Conservation (phyloP, 2,888 invertebrate genomes). For the Spicauda simplicius region DNA sequence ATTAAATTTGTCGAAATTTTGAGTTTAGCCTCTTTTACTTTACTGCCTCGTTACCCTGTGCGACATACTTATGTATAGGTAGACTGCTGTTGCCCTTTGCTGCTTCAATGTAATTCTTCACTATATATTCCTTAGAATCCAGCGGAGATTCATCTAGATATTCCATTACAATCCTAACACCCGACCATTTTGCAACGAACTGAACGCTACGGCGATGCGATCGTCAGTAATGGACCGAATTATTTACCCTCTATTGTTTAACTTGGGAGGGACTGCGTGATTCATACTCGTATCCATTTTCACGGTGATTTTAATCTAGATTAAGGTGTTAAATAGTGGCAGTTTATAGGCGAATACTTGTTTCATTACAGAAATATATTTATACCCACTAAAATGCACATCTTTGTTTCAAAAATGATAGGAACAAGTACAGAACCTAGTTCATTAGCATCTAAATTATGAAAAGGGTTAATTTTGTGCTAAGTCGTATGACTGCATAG, state of each 20-base stretch:
- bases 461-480: no score
- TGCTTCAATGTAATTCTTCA: no score
- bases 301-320: neutral
- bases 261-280: neutral
- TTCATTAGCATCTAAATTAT: no score
- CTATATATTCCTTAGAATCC: neutral
- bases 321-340: neutral
- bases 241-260: slow-evolving; percentile 9
- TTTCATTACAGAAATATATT: neutral
- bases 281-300: neutral
- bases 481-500: no score
- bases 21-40: no score
- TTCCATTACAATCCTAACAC: neutral
- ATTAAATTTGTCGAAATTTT: no score
- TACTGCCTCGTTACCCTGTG: no score
- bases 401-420: no score
- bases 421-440: no score
- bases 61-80: no score
- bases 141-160: neutral
- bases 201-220: neutral
- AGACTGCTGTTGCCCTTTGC: no score
- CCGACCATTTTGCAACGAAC: neutral
- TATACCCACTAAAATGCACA: no score
- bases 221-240: neutral
- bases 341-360: neutral